A percentile compares a stretch with the other conserved stretches of the same genome.
phyloP scores from a whole-genome alignment of 2,888 invertebrate species.

The Drosophila robusta region DNA sequence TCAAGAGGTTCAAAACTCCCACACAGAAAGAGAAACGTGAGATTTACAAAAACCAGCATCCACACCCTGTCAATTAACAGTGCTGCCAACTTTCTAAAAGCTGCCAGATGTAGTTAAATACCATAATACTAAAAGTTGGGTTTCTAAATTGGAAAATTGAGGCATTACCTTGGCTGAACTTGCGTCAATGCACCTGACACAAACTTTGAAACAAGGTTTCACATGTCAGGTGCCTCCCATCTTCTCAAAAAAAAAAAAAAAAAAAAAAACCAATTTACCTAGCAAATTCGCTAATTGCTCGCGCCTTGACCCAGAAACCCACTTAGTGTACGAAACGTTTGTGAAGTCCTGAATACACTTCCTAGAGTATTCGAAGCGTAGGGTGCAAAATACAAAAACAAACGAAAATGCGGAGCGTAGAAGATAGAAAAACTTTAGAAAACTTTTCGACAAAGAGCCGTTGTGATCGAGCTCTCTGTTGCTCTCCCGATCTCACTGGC shows the following conservation, averaged over 20 bases:
- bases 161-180: constrained; percentile 32
- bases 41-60: too few relatives aligned
- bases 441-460: constrained; percentile 60
- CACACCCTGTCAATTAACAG: constrained; percentile 2
- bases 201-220: constrained; percentile 3
- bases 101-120: background rate
- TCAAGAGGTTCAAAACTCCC: background rate
- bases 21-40: background rate
- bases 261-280: constrained; percentile 16
- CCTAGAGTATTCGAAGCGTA: constrained; percentile 34
- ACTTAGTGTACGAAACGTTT: constrained; percentile 36
- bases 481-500: constrained; percentile 4
- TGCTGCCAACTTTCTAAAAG: constrained; percentile 13
- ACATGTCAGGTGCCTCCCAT: constrained; percentile 20
- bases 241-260: background rate
- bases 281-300: constrained; percentile 43
- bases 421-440: constrained; percentile 54
- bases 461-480: background rate
- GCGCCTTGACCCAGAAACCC: constrained; percentile 73
- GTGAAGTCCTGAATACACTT: constrained; percentile 40
- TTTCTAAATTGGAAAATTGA: constrained; percentile 5
- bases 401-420: constrained; percentile 23
- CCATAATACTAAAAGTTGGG: background rate
- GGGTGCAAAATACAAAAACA: constrained; percentile 54
- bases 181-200: constrained; percentile 35